Evolutionary conservation across 1,140 invertebrate species (phyloP), one percentile per base, ranked within the genome.

Genomic region (Drosophila tsacasi): DNA sequence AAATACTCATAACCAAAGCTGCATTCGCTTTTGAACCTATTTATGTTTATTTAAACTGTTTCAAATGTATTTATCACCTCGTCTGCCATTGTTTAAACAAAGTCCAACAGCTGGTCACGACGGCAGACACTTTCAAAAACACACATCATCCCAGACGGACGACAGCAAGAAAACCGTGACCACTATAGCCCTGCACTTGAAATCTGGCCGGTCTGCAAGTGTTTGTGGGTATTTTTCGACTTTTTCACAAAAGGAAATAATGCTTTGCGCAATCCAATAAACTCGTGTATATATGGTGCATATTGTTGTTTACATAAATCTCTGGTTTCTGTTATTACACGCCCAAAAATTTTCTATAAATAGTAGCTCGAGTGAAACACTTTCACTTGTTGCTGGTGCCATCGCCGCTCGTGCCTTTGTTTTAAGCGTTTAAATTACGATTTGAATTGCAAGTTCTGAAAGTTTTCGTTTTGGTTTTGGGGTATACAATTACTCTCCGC

Each of bases 311-410:
- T 60, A 67, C 23, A 40, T 58, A 40, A 49, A 69, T 68, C 54
- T 44, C 40, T 64, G 15, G 32, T 76, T 76, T 68, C 72, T 47
- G 72, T 47, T 52, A 68, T 84, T 77, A 30, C 30, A 75, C 39
- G 52, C 59, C 69, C 32, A 72, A 83, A 19, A 19, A 69, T 35
- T 62, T 13, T 78, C 83, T 89, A 84, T 81, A 71, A 81, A 84
- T 84, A 89, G 67, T 32, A 23, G 54, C 59, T 79, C 46, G 44
- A 65, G 40, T 42, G 19, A 42, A 61, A 44, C 78, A 90, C 84
- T 89, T 89, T 89, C 84, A 90, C 84, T 90, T 84, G 81, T 81
- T 90, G 84, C 84, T 74, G 46, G 37, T 61, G 40, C 47, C 50
- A 1, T 32, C 49, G 12, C n/a, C 21, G 23, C 49, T 12, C 35